These are phyloP conservation scores for Brachionus paranguensis DNA, from an alignment of 1,140 invertebrate species.

Conservation along the genomic window DNA sequence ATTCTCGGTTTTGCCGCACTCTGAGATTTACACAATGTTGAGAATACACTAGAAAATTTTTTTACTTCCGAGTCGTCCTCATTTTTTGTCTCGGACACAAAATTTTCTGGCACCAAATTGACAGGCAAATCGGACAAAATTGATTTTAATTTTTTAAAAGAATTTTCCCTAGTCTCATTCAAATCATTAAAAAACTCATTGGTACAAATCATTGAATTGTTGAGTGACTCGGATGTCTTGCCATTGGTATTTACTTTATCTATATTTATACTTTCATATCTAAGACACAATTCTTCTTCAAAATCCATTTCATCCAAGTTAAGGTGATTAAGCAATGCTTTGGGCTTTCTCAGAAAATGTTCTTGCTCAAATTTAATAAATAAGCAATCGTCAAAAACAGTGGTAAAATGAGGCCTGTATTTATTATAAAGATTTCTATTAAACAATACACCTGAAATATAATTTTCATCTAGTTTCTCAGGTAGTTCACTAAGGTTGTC, in stretches of 20 bases:
- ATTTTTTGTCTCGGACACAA: background rate
- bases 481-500: background rate
- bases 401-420: slow-evolving; percentile 15
- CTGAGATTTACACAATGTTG: background rate
- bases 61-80: background rate
- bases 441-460: background rate
- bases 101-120: background rate
- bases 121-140: slow-evolving; percentile 19
- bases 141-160: slow-evolving; percentile 3
- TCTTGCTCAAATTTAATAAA: background rate
- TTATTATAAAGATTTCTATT: slow-evolving; percentile 33
- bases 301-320: slow-evolving; percentile 21
- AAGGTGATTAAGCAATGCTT: background rate
- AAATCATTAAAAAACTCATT: background rate
- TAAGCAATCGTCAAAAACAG: background rate
- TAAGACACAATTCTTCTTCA: slow-evolving; percentile 15
- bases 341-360: background rate
- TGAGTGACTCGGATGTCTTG: background rate
- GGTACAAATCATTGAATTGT: background rate
- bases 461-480: background rate
- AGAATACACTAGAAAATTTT: background rate
- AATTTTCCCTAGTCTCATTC: background rate
- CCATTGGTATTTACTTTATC: slow-evolving; percentile 2
- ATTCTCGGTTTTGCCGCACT: background rate
- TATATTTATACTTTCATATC: slow-evolving; percentile 33